Evolutionary conservation across 2,113 vertebrate genomes (phyloP), one percentile per base, ranked within the genome.

Genomic region (Peromyscus polionotus): DNA sequence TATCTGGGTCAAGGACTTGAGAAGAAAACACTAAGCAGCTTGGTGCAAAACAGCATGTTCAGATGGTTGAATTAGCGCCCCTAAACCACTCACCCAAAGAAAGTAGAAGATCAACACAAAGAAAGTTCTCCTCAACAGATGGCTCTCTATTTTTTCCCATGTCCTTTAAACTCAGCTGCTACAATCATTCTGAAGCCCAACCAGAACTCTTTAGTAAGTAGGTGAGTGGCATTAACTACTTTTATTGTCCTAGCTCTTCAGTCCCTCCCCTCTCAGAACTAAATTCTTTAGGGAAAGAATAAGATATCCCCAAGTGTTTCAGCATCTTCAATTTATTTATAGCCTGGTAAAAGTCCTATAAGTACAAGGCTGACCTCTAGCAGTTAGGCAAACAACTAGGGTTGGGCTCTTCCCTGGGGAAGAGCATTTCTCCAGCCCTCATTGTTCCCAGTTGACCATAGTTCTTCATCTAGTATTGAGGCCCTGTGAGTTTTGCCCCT

Each of bases 1-100:
- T 96, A 95, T 97, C 88, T 97, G 90, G 96, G 97, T 97, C 96
- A 98, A 98, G 92, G 95, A 79, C 94, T 91, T 92, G 61, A 90
- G 87, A 94, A 95, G 83, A 92, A 88, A 96, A 86, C 88, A 77
- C 45, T 86, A 94, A 96, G 85, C 31, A 95, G 72, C 51, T 95
- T 42, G 77, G 33, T 75, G 11, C 59, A 92, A 92, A 94, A 89
- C 83, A 95, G 81, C 95, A 86, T 94, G 93, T 85, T 96, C 95
- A 83, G 95, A 39, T 59, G 67, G 88, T 92, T 54, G 26, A 36
- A 79, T 94, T 83, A 97, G 73, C 95, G 42, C 51, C 81, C 76
- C 72, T 67, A 73, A 96, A 93, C 61, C 61, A 61, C 72, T 96
- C 67, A 86, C 24, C 45, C 72, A 89, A 88, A 96, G 54, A 86